Evolutionary conservation across 2,797 vertebrate species (phyloP).

Genomic region (Diplodus puntazzo): DNA sequence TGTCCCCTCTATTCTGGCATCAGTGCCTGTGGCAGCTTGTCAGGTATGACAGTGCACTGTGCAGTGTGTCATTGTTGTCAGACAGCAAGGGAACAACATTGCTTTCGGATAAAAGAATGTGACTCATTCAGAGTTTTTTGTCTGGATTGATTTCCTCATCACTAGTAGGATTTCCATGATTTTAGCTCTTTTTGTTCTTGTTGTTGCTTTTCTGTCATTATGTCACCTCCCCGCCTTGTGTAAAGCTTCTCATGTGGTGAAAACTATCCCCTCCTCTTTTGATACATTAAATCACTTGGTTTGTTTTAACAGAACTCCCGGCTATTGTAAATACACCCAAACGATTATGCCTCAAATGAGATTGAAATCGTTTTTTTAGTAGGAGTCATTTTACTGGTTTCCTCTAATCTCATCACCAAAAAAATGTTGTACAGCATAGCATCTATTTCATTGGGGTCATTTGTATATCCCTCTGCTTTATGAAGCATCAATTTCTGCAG

Average conservation of each 20-base stretch:
- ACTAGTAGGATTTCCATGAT: neutral
- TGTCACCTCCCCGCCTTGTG: neutral
- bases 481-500: slow-evolving; percentile 25
- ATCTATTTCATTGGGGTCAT: slow-evolving; percentile 31
- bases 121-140: neutral
- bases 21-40: too few species aligned
- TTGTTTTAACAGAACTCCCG: slow-evolving; percentile 19
- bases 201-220: neutral
- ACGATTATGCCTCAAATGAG: slow-evolving; percentile 35
- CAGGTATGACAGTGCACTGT: neutral
- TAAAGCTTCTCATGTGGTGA: neutral
- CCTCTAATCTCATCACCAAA: slow-evolving; percentile 43
- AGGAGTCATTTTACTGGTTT: slow-evolving; percentile 24
- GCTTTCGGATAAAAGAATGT: neutral
- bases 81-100: neutral
- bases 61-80: neutral
- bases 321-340: slow-evolving; percentile 31
- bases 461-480: slow-evolving; percentile 26
- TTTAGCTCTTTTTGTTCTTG: neutral
- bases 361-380: slow-evolving; percentile 51
- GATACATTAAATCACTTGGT: slow-evolving; percentile 23
- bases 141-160: neutral
- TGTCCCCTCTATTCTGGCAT: too few species aligned
- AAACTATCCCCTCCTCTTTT: slow-evolving; percentile 17
- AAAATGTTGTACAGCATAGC: slow-evolving; percentile 9